phyloP scores from a whole-genome alignment of 2,888 invertebrate genomes.

The Leptopilina syphax region DNA sequence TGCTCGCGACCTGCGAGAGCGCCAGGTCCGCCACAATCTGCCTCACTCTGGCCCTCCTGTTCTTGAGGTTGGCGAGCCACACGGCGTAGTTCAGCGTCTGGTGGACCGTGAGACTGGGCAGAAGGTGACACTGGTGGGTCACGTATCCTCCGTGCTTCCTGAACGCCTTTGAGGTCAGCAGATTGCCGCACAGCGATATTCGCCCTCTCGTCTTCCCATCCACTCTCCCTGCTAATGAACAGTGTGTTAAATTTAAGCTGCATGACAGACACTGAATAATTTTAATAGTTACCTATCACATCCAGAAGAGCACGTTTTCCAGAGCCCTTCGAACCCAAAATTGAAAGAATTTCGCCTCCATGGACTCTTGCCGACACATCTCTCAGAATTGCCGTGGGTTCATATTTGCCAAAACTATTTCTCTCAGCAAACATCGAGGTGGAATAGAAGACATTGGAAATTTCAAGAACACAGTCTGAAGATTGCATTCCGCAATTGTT shows the following conservation, averaged over 20 bases:
- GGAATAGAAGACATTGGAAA: constrained; percentile 91
- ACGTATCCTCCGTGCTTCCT: constrained; percentile 93
- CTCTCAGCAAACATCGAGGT: constrained; percentile 70
- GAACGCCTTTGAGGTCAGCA: constrained; percentile 88
- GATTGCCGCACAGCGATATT: constrained; percentile 91
- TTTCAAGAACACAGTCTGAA: constrained; percentile 91
- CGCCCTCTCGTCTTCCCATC: constrained; percentile 90
- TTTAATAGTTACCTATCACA: constrained; percentile 81
- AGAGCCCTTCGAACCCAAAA: constrained; percentile 96
- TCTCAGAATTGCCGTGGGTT: constrained; percentile 86
- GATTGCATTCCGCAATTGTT: constrained; percentile 82
- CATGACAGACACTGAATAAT: too few species aligned
- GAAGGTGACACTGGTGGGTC: constrained; percentile 89
- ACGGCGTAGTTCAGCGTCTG: constrained; percentile 91
- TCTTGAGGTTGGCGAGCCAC: constrained; percentile 72
- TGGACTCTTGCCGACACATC: constrained; percentile 94
- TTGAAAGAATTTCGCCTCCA: constrained; percentile 95
- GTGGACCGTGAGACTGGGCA: constrained; percentile 91
- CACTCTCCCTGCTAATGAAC: constrained; percentile 81
- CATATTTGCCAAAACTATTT: constrained; percentile 68
- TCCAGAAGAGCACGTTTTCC: constrained; percentile 96
- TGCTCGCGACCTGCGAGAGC: constrained; percentile 91
- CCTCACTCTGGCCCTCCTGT: constrained; percentile 86
- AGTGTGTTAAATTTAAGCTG: too few species aligned
- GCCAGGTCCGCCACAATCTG: constrained; percentile 96